Evolutionary conservation across 2,113 vertebrate genomes (phyloP).

Genomic region (Diadophis punctatus): DNA sequence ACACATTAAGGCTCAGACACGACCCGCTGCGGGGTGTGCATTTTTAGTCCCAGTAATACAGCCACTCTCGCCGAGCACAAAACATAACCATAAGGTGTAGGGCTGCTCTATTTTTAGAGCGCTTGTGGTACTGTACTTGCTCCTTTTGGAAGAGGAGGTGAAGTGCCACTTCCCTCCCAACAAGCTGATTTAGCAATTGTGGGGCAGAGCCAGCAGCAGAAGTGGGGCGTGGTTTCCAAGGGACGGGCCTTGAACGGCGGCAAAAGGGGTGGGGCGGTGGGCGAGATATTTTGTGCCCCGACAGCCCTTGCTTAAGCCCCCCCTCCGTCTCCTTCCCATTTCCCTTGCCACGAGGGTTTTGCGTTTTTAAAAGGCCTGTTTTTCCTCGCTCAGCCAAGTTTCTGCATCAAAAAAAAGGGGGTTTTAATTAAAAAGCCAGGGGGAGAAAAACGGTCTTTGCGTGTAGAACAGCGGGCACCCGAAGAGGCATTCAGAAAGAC

Average conservation of each 20-base stretch:
- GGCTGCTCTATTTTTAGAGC: slow-evolving; percentile 31
- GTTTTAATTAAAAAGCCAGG: neutral
- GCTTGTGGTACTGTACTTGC: slow-evolving; percentile 10
- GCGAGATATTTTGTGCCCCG: neutral
- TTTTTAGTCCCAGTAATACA: neutral
- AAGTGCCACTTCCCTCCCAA: neutral
- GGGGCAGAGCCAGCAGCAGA: neutral
- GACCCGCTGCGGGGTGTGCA: slow-evolving; percentile 34
- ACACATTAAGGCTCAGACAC: slow-evolving; percentile 14
- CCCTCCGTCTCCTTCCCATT: neutral
- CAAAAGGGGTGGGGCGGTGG: too few relatives aligned
- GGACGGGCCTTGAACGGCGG: neutral
- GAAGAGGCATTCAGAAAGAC: neutral
- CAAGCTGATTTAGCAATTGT: neutral
- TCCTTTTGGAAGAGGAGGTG: slow-evolving; percentile 5
- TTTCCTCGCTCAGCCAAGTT: neutral
- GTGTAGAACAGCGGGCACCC: neutral
- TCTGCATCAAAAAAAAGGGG: neutral
- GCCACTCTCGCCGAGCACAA: slow-evolving; percentile 15
- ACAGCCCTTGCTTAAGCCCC: neutral
- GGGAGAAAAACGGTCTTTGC: neutral
- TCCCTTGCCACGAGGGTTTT: neutral
- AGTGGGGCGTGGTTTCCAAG: neutral
- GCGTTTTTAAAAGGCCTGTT: neutral
- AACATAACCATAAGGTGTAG: slow-evolving; percentile 34